These are phyloP conservation scores for Opisthograptis luteolata DNA, from an alignment of 2,888 invertebrate species.

Conservation along the genomic window DNA sequence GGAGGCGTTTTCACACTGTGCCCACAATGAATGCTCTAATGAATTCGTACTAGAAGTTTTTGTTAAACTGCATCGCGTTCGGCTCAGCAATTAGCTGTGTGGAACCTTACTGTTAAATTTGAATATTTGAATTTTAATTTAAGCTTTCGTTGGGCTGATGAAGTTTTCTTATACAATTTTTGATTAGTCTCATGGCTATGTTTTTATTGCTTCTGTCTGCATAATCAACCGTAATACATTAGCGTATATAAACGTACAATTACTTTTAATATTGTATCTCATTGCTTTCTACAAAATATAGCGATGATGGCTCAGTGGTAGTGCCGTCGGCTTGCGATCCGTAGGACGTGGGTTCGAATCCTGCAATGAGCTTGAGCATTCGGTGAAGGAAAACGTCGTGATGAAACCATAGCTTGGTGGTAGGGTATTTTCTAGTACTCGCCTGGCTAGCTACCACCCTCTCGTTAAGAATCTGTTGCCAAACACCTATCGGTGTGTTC, in stretches of 20 bases:
- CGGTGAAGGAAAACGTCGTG: too few relatives aligned
- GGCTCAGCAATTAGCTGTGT: constrained; percentile 20
- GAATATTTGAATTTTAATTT: constrained; percentile 8
- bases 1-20: constrained; percentile 55
- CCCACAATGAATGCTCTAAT: constrained; percentile 50
- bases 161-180: constrained; percentile 4
- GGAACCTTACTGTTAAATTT: constrained; percentile 7
- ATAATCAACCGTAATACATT: background rate
- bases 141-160: constrained; percentile 7
- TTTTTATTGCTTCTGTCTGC: background rate
- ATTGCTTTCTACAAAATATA: too few relatives aligned
- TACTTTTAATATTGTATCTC: too few relatives aligned
- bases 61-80: constrained; percentile 22
- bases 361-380: too few relatives aligned
- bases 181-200: constrained; percentile 1
- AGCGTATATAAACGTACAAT: background rate
- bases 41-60: constrained; percentile 40
- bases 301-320: too few relatives aligned
- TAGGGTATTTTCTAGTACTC: too few relatives aligned
- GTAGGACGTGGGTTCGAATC: too few relatives aligned
- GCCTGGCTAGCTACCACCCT: too few relatives aligned
- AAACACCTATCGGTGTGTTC: too few relatives aligned
- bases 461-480: too few relatives aligned
- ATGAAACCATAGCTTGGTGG: too few relatives aligned
- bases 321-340: too few relatives aligned